These are phyloP conservation scores for Rhinogobio ventralis DNA, from an alignment of 2,797 vertebrate species.

Conservation along the genomic window DNA sequence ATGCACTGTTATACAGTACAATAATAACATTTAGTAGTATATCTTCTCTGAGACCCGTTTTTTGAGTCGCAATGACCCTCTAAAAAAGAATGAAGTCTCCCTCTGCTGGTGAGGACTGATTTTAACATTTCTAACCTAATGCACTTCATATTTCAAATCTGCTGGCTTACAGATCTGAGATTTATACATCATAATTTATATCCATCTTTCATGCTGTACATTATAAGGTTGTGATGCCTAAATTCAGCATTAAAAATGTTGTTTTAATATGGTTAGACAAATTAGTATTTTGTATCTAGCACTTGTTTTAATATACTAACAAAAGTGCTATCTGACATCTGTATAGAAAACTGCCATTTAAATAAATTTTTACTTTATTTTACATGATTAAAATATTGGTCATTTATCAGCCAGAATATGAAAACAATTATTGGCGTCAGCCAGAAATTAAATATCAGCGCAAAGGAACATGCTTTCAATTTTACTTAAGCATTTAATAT, in stretches of 20 bases:
- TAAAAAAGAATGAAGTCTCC: conserved; percentile 17
- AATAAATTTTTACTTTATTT: not conserved
- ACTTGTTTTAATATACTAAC: too few species aligned
- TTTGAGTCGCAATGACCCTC: not conserved
- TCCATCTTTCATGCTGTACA: not conserved
- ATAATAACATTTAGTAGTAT: not conserved
- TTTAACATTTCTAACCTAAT: not conserved
- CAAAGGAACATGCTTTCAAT: not conserved
- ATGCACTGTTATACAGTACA: not conserved
- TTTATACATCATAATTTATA: too few species aligned
- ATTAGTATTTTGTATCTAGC: too few species aligned
- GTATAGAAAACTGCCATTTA: too few species aligned
- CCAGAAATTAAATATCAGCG: not conserved
- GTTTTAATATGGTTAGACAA: too few species aligned
- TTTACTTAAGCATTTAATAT: not conserved
- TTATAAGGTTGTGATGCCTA: not conserved
- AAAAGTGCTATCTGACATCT: too few species aligned
- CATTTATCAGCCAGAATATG: not conserved
- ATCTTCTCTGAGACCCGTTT: not conserved
- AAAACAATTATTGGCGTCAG: not conserved
- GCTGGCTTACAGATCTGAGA: not conserved
- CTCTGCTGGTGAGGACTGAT: conserved; percentile 26
- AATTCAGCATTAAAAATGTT: too few species aligned
- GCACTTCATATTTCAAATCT: not conserved
- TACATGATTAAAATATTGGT: not conserved